A percentile compares a stretch with the other conserved stretches of the same genome.
phyloP scores from a whole-genome alignment of 2,888 invertebrate species.

The Caradrina clavipalpis region DNA sequence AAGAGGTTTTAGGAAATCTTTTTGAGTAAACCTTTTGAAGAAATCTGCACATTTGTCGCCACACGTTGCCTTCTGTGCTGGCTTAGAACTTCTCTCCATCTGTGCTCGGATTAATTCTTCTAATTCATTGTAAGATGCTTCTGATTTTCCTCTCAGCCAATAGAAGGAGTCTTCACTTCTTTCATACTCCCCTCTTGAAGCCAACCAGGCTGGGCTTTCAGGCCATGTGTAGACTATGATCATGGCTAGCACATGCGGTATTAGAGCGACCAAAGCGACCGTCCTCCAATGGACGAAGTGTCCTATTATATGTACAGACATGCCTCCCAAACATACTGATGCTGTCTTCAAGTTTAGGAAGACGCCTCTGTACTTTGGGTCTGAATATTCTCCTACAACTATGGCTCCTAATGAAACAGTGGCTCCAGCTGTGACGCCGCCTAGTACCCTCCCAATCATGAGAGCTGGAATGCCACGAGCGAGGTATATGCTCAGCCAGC shows the following conservation, averaged over 20 bases:
- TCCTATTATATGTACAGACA: slow-evolving; percentile 71
- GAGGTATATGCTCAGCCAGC: slow-evolving; percentile 74
- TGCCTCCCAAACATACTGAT: slow-evolving; percentile 72
- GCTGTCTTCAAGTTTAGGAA: slow-evolving; percentile 79
- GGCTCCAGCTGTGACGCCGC: slow-evolving; percentile 72
- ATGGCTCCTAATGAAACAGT: slow-evolving; percentile 74
- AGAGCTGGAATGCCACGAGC: slow-evolving; percentile 67
- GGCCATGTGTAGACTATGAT: slow-evolving; percentile 84
- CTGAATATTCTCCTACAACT: slow-evolving; percentile 78
- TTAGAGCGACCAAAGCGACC: slow-evolving; percentile 67
- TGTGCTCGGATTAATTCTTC: slow-evolving; percentile 73
- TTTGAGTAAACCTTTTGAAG: slow-evolving; percentile 72
- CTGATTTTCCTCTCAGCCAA: slow-evolving; percentile 85
- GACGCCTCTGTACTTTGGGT: slow-evolving; percentile 77
- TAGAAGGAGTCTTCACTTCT: slow-evolving; percentile 87
- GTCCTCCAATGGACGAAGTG: slow-evolving; percentile 73
- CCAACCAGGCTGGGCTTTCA: slow-evolving; percentile 92
- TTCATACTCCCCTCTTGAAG: slow-evolving; percentile 77
- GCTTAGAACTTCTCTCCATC: slow-evolving; percentile 57
- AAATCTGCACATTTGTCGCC: slow-evolving; percentile 54
- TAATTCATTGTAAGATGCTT: slow-evolving; percentile 67
- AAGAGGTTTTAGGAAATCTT: slow-evolving; percentile 77
- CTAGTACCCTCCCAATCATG: slow-evolving; percentile 70
- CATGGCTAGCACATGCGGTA: slow-evolving; percentile 69
- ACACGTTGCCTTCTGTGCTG: slow-evolving; percentile 37